Evolutionary conservation across 2,113 vertebrate species (phyloP).

Genomic region (Empidonax traillii): DNA sequence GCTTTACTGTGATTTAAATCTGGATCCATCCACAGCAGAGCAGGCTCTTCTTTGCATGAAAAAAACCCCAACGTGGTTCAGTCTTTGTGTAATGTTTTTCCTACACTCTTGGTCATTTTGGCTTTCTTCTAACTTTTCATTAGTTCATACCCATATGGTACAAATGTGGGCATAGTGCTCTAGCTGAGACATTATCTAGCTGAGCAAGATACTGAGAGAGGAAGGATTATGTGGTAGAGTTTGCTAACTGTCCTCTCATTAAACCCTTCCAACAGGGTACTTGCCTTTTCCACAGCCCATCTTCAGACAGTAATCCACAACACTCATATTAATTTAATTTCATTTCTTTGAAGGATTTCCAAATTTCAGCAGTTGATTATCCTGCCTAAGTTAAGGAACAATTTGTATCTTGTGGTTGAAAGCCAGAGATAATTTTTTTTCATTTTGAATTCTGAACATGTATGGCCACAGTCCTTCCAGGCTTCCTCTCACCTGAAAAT

Average conservation of each 20-base stretch:
- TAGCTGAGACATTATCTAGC: background rate
- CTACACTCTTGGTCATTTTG: background rate
- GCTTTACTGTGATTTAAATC: background rate
- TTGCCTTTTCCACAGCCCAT: background rate
- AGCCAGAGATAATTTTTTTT: background rate
- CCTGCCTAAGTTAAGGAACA: background rate
- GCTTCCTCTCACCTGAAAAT: background rate
- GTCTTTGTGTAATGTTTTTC: background rate
- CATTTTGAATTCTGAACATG: background rate
- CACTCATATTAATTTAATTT: background rate
- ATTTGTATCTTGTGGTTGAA: background rate
- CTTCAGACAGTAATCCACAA: background rate
- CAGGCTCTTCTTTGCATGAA: background rate
- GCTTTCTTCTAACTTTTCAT: background rate
- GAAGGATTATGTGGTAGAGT: accelerated
- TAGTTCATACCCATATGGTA: background rate
- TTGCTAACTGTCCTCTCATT: background rate
- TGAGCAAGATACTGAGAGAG: background rate
- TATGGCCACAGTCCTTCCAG: background rate
- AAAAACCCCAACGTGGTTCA: accelerated
- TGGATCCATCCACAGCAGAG: background rate
- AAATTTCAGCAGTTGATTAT: background rate
- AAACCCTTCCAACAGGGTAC: background rate
- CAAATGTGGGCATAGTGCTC: background rate
- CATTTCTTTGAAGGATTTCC: background rate